Conservation (phyloP, 2,797 vertebrate genomes). For the Sebastes hopkinsi region DNA sequence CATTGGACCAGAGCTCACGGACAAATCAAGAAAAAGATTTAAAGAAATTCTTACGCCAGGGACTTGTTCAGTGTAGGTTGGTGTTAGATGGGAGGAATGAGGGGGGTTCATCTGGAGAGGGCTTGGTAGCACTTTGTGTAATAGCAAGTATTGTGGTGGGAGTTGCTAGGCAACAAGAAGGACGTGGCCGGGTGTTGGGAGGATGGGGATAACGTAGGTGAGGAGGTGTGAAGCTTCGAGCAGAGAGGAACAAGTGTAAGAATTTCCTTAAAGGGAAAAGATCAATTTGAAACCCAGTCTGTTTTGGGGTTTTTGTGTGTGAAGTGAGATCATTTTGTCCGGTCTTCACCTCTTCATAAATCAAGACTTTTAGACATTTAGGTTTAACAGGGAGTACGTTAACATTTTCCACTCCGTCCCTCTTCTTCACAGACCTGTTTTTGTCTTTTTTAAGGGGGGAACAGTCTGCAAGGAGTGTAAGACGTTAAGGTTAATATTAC, state of each 20-base stretch:
- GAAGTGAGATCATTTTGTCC: not conserved
- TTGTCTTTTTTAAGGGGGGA: too few species aligned
- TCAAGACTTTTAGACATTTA: not conserved
- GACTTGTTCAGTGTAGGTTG: not conserved
- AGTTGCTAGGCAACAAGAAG: conserved; percentile 57
- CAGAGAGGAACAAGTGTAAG: not conserved
- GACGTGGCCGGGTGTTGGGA: conserved; percentile 27
- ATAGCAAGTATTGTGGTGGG: conserved; percentile 27
- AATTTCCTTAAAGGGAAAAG: not conserved
- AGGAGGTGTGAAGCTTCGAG: conserved; percentile 26
- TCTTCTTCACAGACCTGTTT: too few species aligned
- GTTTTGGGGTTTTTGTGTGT: not conserved
- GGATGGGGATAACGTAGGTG: conserved; percentile 14
- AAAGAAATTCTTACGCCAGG: rapidly evolving
- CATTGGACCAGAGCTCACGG: not conserved
- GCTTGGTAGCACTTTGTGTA: not conserved
- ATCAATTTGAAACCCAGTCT: not conserved
- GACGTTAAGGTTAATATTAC: not conserved
- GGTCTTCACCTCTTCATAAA: not conserved
- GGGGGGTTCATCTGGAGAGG: not conserved
- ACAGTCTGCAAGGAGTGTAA: too few species aligned
- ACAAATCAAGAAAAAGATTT: not conserved
- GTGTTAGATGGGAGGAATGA: not conserved
- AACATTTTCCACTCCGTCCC: rapidly evolving
- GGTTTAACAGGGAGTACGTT: too few species aligned